phyloP scores from a whole-genome alignment of 2,888 invertebrate genomes.

The Acanthosoma haemorrhoidale region DNA sequence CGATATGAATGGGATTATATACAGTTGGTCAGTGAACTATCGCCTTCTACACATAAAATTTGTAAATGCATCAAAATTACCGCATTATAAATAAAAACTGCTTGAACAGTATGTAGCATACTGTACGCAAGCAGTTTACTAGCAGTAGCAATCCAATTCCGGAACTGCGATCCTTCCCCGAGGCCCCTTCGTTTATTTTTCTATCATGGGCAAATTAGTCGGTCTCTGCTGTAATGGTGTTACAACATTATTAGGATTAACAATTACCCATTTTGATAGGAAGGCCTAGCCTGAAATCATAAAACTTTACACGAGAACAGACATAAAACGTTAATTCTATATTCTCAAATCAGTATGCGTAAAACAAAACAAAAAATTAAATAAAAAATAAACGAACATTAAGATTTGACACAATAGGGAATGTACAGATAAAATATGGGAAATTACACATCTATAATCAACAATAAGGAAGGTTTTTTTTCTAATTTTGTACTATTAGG shows the following conservation, averaged over 20 bases:
- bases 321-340: conserved; percentile 16
- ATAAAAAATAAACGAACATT: not conserved
- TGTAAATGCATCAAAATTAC: conserved; percentile 34
- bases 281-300: conserved; percentile 28
- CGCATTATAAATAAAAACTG: conserved; percentile 35
- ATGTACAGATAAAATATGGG: not conserved
- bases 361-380: not conserved
- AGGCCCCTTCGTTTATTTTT: conserved; percentile 28
- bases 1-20: conserved; percentile 34
- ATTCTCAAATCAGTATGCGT: not conserved
- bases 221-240: conserved; percentile 28
- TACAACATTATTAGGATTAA: conserved; percentile 27
- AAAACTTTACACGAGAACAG: conserved; percentile 29
- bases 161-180: conserved; percentile 25
- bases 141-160: conserved; percentile 23
- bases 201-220: conserved; percentile 29
- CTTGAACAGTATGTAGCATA: conserved; percentile 38
- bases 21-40: conserved; percentile 31
- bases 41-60: conserved; percentile 32
- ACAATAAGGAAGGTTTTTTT: not conserved
- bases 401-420: not conserved
- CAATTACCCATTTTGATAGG: conserved; percentile 11
- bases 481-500: not conserved
- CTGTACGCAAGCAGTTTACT: conserved; percentile 30
- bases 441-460: not conserved